Conservation (phyloP, 2,113 vertebrate species). For the Heterotilapia buettikoferi region DNA sequence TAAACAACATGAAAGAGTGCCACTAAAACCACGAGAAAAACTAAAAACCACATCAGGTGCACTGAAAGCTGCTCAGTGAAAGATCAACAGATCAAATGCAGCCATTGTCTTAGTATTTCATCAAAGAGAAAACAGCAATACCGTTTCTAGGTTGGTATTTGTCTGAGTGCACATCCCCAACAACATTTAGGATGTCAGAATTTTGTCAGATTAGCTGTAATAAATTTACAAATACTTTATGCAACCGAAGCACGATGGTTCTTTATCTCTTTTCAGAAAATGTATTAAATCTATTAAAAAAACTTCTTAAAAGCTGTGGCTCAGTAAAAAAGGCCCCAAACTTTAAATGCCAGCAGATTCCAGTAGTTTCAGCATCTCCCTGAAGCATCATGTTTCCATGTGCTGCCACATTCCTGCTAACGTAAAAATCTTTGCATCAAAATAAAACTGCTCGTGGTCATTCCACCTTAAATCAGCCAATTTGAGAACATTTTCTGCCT, state of each 20-base stretch:
- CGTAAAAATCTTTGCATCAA: not conserved
- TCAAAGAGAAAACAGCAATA: not conserved
- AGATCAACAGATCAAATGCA: not conserved
- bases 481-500: not conserved
- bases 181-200: not conserved
- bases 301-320: not conserved
- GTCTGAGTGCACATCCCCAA: not conserved
- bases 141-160: rapidly evolving
- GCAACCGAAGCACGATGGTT: not conserved
- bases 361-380: not conserved
- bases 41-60: not conserved
- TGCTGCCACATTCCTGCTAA: not conserved
- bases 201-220: not conserved
- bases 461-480: not conserved
- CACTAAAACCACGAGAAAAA: not conserved
- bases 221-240: not conserved
- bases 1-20: not conserved
- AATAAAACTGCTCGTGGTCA: not conserved
- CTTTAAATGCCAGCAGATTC: slow-evolving; percentile 1
- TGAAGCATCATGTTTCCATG: not conserved
- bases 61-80: not conserved
- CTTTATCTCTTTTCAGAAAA: not conserved
- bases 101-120: not conserved
- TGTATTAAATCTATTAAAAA: not conserved
- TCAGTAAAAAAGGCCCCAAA: not conserved